Evolutionary conservation across 1,140 invertebrate species (phyloP).

Genomic region (Orchestia grillus): DNA sequence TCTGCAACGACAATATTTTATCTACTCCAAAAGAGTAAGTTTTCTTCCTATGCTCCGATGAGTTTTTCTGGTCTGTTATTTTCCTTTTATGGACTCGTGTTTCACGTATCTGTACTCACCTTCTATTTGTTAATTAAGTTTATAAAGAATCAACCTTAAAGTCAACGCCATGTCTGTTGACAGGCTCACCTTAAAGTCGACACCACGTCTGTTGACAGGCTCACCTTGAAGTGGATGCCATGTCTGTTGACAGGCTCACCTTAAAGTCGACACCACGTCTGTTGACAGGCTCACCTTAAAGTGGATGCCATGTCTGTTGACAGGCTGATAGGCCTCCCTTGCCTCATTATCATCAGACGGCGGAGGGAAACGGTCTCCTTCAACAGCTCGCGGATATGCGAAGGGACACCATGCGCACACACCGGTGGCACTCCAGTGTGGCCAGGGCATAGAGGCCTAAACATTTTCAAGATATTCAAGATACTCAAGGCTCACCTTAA

Average conservation of each 20-base stretch:
- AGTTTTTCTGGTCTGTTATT: not conserved
- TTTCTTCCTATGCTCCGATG: not conserved
- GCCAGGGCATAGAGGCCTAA: too few relatives aligned
- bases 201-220: not conserved
- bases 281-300: not conserved
- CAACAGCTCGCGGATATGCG: too few relatives aligned
- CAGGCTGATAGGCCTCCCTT: conserved; percentile 11
- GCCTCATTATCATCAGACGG: too few relatives aligned
- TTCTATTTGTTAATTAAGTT: not conserved
- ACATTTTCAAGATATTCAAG: too few relatives aligned
- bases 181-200: not conserved
- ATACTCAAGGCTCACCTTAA: not conserved
- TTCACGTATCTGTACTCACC: not conserved
- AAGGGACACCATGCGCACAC: too few relatives aligned
- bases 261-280: not conserved
- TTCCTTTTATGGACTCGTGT: not conserved
- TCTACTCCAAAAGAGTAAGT: too few relatives aligned
- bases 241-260: not conserved
- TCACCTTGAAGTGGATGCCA: not conserved
- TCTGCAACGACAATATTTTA: not conserved
- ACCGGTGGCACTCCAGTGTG: too few relatives aligned
- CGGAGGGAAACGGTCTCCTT: too few relatives aligned
- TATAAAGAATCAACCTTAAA: not conserved
- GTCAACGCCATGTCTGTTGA: not conserved
- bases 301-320: conserved; percentile 34